Evolutionary conservation across 2,797 vertebrate genomes (phyloP).

Genomic region (Spinus olivaceus): DNA sequence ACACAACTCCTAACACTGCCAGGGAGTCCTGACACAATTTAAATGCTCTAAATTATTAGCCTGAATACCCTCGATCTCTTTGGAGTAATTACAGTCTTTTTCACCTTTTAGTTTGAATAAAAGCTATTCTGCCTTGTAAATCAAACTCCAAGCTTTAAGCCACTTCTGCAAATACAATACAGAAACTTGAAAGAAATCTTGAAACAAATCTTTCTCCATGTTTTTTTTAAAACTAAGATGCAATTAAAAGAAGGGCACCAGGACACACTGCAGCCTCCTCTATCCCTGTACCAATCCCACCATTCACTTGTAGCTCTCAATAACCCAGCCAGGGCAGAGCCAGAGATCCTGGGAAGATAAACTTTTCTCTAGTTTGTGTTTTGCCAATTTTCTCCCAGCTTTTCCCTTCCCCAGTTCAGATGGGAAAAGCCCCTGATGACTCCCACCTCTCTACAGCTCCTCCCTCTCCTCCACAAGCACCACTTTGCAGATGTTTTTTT

Average conservation of each 20-base stretch:
- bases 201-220: neutral
- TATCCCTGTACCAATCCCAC: neutral
- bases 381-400: neutral
- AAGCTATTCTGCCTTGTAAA: neutral
- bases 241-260: neutral
- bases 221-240: neutral
- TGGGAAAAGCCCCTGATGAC: accelerated
- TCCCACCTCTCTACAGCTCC: neutral
- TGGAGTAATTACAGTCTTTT: neutral
- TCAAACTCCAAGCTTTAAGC: neutral
- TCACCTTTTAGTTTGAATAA: neutral
- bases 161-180: neutral
- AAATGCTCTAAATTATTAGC: neutral
- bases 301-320: neutral
- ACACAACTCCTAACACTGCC: neutral
- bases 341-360: neutral
- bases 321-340: neutral
- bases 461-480: neutral
- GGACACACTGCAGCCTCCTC: neutral
- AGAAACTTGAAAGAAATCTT: neutral
- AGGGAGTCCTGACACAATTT: neutral
- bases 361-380: neutral
- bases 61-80: neutral
- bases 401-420: neutral
- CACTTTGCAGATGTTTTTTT: neutral